These are phyloP conservation scores for Corydoras maculifer DNA, from an alignment of 2,113 vertebrate species.

Conservation along the genomic window DNA sequence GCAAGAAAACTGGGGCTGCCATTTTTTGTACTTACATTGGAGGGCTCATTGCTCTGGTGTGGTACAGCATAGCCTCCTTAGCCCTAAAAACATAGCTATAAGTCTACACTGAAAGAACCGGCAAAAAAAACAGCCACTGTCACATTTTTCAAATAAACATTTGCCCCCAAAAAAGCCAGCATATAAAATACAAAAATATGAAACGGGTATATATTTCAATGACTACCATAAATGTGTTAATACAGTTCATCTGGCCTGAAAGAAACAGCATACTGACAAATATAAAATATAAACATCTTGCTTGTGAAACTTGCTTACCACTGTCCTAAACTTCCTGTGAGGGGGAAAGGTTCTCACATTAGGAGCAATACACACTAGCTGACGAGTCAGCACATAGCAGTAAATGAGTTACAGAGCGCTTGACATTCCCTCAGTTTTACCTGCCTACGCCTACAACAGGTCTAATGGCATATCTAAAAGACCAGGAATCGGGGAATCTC, in stretches of 20 bases:
- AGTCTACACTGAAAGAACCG: slow-evolving; percentile 84
- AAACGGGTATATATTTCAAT: slow-evolving; percentile 4
- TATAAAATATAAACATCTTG: slow-evolving; percentile 21
- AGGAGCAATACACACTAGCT: slow-evolving; percentile 56
- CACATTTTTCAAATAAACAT: slow-evolving; percentile 70
- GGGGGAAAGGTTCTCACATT: slow-evolving; percentile 69
- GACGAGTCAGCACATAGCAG: slow-evolving; percentile 46
- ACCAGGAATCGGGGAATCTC: slow-evolving; percentile 35
- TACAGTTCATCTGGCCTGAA: slow-evolving; percentile 66
- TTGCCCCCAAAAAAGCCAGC: slow-evolving; percentile 59
- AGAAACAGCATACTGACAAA: slow-evolving; percentile 57
- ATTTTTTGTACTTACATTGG: slow-evolving; percentile 93
- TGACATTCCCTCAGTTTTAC: slow-evolving; percentile 34
- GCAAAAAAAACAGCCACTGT: slow-evolving; percentile 73
- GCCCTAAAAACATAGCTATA: slow-evolving; percentile 78
- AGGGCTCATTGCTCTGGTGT: slow-evolving; percentile 92
- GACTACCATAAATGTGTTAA: slow-evolving; percentile 49
- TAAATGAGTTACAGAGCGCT: slow-evolving; percentile 38
- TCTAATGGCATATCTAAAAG: slow-evolving; percentile 28
- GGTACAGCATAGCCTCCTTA: slow-evolving; percentile 86
- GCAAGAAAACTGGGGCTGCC: slow-evolving; percentile 42
- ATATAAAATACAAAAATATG: slow-evolving; percentile 65
- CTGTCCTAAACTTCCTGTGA: slow-evolving; percentile 72
- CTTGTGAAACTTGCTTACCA: slow-evolving; percentile 63
- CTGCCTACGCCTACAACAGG: slow-evolving; percentile 38